Evolutionary conservation across 2,888 invertebrate genomes (phyloP).

Genomic region (Xylota segnis): DNA sequence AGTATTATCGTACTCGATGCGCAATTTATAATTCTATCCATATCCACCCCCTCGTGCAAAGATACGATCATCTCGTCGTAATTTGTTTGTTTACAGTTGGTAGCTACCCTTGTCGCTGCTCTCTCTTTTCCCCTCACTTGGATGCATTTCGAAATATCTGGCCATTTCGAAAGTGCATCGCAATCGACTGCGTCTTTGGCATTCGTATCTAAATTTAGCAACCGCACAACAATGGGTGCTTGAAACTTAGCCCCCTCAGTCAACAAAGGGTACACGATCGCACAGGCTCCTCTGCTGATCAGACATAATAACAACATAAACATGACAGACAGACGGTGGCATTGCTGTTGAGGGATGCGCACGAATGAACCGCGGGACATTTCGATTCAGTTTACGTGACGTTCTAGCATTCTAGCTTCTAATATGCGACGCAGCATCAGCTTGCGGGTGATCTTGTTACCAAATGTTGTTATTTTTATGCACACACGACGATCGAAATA

Average conservation of each 20-base stretch:
- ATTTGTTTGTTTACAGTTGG: conserved; percentile 54
- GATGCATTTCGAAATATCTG: conserved; percentile 23
- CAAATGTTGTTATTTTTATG: conserved; percentile 45
- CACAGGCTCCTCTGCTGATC: conserved; percentile 18
- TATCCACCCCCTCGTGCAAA: conserved; percentile 42
- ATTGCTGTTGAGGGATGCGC: conserved; percentile 17
- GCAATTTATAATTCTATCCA: conserved; percentile 58
- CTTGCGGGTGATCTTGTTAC: conserved; percentile 46
- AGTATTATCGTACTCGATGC: conserved; percentile 33
- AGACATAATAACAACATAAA: conserved; percentile 33
- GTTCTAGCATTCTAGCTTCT: conserved; percentile 8
- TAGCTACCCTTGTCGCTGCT: conserved; percentile 42
- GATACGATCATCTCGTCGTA: conserved; percentile 8
- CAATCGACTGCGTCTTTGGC: conserved; percentile 59
- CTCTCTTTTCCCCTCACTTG: background rate
- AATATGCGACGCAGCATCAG: conserved; percentile 26
- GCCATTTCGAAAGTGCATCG: conserved; percentile 48
- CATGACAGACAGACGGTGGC: conserved; percentile 20
- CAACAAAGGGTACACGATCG: conserved; percentile 30
- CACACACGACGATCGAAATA: conserved; percentile 19
- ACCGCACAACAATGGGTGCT: conserved; percentile 30
- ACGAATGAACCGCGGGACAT: conserved; percentile 17
- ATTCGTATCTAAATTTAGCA: conserved; percentile 48
- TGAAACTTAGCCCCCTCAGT: conserved; percentile 51
- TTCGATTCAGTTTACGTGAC: conserved; percentile 37